Evolutionary conservation across 2,888 invertebrate genomes (phyloP).

Genomic region (Noctuana brunneofusca): DNA sequence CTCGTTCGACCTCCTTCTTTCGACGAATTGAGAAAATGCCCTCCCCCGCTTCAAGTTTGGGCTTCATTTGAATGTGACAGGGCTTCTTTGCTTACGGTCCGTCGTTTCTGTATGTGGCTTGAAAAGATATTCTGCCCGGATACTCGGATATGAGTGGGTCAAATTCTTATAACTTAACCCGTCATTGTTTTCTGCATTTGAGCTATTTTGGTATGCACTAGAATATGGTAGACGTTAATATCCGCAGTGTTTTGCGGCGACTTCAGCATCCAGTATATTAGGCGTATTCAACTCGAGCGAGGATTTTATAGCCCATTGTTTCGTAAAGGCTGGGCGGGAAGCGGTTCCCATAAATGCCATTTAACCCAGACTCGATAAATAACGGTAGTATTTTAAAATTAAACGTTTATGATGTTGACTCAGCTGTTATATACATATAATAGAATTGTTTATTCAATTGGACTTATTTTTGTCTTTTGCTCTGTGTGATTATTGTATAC

Average conservation of each 20-base stretch:
- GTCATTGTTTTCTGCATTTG: background rate
- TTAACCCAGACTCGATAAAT: background rate
- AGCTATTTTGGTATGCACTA: background rate
- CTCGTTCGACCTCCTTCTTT: too few relatives aligned
- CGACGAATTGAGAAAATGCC: too few relatives aligned
- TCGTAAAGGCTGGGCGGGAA: background rate
- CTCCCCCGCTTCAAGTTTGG: too few relatives aligned
- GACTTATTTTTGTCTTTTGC: too few relatives aligned
- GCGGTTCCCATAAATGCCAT: background rate
- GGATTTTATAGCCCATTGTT: constrained; percentile 3
- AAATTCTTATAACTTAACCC: too few relatives aligned
- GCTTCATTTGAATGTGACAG: too few relatives aligned
- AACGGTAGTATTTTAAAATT: background rate
- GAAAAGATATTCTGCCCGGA: too few relatives aligned
- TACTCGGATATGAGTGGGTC: too few relatives aligned
- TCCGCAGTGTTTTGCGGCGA: background rate
- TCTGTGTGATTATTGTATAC: too few relatives aligned
- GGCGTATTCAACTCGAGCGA: background rate
- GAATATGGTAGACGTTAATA: constrained; percentile 2
- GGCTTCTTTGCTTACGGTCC: too few relatives aligned
- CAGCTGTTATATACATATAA: background rate
- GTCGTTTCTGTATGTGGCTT: too few relatives aligned
- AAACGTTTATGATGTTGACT: background rate
- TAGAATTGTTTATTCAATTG: background rate
- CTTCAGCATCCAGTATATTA: constrained; percentile 4